Evolutionary conservation across 2,888 invertebrate genomes (phyloP).

Genomic region (Parelbella ahira): DNA sequence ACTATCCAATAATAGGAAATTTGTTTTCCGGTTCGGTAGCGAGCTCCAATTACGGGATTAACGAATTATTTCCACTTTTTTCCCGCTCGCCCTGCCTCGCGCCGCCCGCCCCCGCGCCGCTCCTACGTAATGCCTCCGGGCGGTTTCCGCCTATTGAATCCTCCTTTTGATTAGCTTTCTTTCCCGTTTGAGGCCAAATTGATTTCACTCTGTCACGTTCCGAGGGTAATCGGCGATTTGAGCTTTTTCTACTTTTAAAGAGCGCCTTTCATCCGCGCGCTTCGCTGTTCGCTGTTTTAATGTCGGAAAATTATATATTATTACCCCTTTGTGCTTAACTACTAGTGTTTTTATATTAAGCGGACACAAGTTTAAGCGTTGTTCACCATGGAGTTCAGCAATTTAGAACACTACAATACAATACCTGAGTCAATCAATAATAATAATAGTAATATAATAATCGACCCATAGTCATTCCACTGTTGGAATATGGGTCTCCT

Average conservation of each 20-base stretch:
- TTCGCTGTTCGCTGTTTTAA: no score
- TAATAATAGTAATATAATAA: no score
- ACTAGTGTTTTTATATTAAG: no score
- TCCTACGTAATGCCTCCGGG: slow-evolving; percentile 44
- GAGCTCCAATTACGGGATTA: slow-evolving; percentile 78
- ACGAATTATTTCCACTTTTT: slow-evolving; percentile 80
- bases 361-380: no score
- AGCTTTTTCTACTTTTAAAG: slow-evolving; percentile 54
- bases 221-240: slow-evolving; percentile 50
- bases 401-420: no score
- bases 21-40: slow-evolving; percentile 82
- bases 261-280: slow-evolving; percentile 10
- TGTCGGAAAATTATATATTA: no score
- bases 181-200: slow-evolving; percentile 72
- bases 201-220: slow-evolving; percentile 59
- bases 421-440: no score
- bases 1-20: slow-evolving; percentile 73
- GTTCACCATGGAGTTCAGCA: no score
- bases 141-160: slow-evolving; percentile 78
- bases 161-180: slow-evolving; percentile 74
- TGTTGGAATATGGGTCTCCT: no score
- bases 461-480: no score
- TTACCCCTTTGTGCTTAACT: no score
- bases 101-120: slow-evolving; percentile 46
- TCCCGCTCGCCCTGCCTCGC: slow-evolving; percentile 43